Evolutionary conservation across 1,140 invertebrate genomes (phyloP), one percentile per base, ranked within the genome.

Genomic region (Drosophila aff.): DNA sequence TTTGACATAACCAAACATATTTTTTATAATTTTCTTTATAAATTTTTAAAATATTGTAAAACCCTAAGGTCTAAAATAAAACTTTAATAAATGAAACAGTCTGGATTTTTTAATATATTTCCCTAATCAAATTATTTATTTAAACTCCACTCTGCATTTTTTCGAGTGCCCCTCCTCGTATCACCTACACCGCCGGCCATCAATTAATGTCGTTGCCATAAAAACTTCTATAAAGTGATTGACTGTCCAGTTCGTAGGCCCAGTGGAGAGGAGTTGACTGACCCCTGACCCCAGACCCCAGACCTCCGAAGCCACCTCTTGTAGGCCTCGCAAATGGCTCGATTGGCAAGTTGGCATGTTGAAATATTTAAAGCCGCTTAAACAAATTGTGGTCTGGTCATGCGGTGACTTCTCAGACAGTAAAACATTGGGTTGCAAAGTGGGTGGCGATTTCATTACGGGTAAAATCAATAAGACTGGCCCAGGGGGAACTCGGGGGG

Each of bases 311-410:
- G 21, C 75, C 67, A n/a, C 52, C 49, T 61, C 38, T 40, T 60
- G 15, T 41, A 13, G 33, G 31, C 63, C 67, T 40, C 44, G 21
- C 68, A 57, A 10, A 47, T 50, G 41, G 64, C 57, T 59, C 62
- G 62, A 59, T 84, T 76, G 75, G 49, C 81, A 79, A 85, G 50
- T 89, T 79, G 77, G 71, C 79, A 78, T 89, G 84, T 81, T 90
- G 78, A 89, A 90, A 89, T 90, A 90, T 90, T 90, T 90, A 90
- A 90, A 85, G 87, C 85, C 76, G 86, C 85, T 90, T 90, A 90
- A 90, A 90, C 79, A 90, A 90, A 90, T 90, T 90, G 85, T 85
- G 85, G 85, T 91, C 66, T 79, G 76, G 76, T 63, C 66, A 79
- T 80, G 67, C 76, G 76, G 76, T 74, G 76, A 80, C 78, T 75